phyloP scores from a whole-genome alignment of 2,113 vertebrate species.

The Engystomops pustulosus region DNA sequence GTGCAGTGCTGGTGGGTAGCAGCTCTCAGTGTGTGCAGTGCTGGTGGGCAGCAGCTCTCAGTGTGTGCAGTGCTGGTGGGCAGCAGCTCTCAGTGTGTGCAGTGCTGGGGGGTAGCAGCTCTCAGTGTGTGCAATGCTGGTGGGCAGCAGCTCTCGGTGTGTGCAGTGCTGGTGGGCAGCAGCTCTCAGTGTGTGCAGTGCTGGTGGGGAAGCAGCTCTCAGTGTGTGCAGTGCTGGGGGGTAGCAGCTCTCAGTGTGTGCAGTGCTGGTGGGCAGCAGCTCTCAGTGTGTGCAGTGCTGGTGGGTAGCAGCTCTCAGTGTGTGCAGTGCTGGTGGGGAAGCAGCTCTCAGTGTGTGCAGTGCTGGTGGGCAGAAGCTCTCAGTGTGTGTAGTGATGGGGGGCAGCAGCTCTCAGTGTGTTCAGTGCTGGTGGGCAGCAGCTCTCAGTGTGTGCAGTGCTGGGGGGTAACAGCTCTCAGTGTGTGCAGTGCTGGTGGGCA shows the following conservation, averaged over 20 bases:
- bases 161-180: slow-evolving; percentile 64
- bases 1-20: slow-evolving; percentile 64
- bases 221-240: slow-evolving; percentile 64
- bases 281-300: slow-evolving; percentile 62
- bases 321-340: slow-evolving; percentile 66
- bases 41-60: slow-evolving; percentile 64
- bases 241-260: slow-evolving; percentile 63
- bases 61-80: slow-evolving; percentile 63
- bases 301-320: too few relatives aligned
- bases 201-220: slow-evolving; percentile 67
- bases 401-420: slow-evolving; percentile 63
- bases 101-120: slow-evolving; percentile 65
- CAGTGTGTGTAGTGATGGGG: slow-evolving; percentile 63
- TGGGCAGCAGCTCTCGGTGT: slow-evolving; percentile 63
- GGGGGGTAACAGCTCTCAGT: slow-evolving; percentile 63
- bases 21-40: slow-evolving; percentile 64
- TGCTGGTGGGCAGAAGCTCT: slow-evolving; percentile 65
- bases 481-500: slow-evolving; percentile 63
- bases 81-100: slow-evolving; percentile 63
- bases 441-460: slow-evolving; percentile 64
- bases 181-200: slow-evolving; percentile 64
- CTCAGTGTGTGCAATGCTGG: slow-evolving; percentile 64
- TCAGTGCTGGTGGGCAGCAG: slow-evolving; percentile 65
- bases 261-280: slow-evolving; percentile 65
- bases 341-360: slow-evolving; percentile 63